Evolutionary conservation across 1,140 invertebrate species (phyloP).

Genomic region (Globodera ellingtonae): DNA sequence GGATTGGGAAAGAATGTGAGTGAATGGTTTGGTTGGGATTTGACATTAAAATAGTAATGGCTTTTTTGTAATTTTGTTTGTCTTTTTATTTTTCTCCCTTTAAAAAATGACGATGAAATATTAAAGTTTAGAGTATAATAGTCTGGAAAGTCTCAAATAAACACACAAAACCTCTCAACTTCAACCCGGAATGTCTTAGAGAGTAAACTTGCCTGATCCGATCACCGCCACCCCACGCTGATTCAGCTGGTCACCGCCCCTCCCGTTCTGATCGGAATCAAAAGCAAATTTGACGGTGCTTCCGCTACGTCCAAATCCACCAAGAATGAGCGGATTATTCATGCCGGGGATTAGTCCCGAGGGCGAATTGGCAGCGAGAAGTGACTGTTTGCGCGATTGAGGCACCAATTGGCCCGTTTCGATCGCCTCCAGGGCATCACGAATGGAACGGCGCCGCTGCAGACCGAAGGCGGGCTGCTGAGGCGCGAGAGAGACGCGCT

Average conservation of each 20-base stretch:
- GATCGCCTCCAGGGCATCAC: slow-evolving; percentile 28
- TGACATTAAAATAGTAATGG: no score
- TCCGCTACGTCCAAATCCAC: slow-evolving; percentile 1
- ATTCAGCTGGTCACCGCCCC: not conserved
- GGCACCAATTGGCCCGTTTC: slow-evolving; percentile 29
- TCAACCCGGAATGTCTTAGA: no score
- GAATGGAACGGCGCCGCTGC: slow-evolving; percentile 26
- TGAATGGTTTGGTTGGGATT: no score
- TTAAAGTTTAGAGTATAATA: no score
- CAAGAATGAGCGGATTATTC: not conserved
- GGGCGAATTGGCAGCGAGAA: slow-evolving; percentile 25
- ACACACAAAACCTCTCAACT: no score
- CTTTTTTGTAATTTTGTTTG: no score
- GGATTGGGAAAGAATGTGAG: not conserved
- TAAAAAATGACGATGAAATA: no score
- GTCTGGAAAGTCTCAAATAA: no score
- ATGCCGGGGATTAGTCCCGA: not conserved
- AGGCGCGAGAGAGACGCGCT: not conserved
- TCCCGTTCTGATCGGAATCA: not conserved
- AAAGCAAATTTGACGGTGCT: slow-evolving; percentile 4
- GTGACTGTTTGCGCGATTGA: slow-evolving; percentile 18
- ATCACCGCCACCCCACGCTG: not conserved
- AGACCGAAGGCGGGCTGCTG: not conserved
- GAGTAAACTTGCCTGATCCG: not conserved
- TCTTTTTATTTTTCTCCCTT: no score